phyloP scores from a whole-genome alignment of 2,888 invertebrate species.

The Noctua janthina region DNA sequence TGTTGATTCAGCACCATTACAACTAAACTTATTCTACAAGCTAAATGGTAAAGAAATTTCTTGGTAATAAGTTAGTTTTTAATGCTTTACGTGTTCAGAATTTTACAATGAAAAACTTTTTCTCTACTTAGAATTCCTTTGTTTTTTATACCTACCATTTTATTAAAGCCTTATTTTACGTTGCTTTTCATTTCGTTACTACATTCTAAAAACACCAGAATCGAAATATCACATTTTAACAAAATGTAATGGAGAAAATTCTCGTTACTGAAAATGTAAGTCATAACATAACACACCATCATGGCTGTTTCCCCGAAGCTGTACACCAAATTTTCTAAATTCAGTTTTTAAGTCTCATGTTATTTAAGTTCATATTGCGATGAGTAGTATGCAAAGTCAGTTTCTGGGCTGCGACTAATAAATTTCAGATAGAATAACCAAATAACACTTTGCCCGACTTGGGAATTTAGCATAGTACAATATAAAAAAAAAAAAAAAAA shows the following conservation, averaged over 20 bases:
- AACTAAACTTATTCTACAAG: not conserved
- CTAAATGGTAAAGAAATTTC: not conserved
- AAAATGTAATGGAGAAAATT: not conserved
- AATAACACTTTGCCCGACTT: not conserved
- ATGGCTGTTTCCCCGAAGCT: not conserved
- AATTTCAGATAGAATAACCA: not conserved
- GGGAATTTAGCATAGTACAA: not conserved
- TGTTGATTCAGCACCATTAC: not conserved
- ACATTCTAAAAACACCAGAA: not conserved
- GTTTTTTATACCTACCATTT: not conserved
- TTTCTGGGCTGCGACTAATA: not conserved
- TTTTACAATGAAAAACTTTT: constrained; percentile 4
- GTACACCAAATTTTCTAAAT: not conserved
- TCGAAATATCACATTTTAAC: not conserved
- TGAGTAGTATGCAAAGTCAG: not conserved
- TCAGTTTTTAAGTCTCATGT: not conserved
- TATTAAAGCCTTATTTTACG: not conserved
- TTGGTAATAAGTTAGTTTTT: constrained; percentile 29
- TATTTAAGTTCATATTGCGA: not conserved
- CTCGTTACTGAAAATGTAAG: not conserved
- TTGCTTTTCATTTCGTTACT: not conserved
- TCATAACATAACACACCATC: not conserved
- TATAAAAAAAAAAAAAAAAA: too few relatives aligned
- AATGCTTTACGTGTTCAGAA: constrained; percentile 30
- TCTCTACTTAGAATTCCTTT: not conserved